Conservation (phyloP, 2,113 vertebrate species). For the Microcebus ravelobensis region DNA sequence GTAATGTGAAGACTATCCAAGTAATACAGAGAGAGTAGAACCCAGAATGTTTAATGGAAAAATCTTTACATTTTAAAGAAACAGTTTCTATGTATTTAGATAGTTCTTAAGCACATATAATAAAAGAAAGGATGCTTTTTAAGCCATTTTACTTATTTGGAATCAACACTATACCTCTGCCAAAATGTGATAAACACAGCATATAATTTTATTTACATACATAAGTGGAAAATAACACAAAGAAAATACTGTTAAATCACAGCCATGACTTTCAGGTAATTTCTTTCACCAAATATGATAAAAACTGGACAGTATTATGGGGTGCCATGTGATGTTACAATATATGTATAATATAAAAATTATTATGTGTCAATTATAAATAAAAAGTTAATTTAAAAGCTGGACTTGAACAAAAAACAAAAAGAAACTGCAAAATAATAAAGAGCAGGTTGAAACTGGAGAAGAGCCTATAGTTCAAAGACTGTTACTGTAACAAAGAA, state of each 20-base stretch:
- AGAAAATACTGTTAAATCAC: neutral
- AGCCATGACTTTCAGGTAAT: neutral
- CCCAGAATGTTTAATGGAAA: neutral
- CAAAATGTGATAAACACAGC: conserved; percentile 6
- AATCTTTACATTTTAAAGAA: neutral
- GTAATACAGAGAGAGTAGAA: neutral
- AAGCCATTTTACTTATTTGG: conserved; percentile 33
- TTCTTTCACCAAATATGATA: conserved; percentile 23
- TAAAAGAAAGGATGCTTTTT: neutral
- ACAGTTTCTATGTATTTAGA: neutral
- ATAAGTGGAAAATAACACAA: neutral
- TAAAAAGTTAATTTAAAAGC: neutral
- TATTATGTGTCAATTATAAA: neutral
- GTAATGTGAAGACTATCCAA: neutral
- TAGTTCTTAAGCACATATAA: neutral
- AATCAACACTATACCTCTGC: conserved; percentile 2
- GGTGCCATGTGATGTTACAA: neutral
- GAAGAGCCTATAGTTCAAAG: neutral
- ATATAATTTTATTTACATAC: neutral
- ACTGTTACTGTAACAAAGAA: neutral
- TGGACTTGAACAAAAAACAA: neutral
- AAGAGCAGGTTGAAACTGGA: neutral
- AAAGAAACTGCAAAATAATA: neutral
- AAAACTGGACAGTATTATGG: neutral
- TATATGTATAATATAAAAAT: neutral